Base-by-base conservation (phyloP, 2,888 invertebrate genomes). In the Drosophila imparisetae region DNA sequence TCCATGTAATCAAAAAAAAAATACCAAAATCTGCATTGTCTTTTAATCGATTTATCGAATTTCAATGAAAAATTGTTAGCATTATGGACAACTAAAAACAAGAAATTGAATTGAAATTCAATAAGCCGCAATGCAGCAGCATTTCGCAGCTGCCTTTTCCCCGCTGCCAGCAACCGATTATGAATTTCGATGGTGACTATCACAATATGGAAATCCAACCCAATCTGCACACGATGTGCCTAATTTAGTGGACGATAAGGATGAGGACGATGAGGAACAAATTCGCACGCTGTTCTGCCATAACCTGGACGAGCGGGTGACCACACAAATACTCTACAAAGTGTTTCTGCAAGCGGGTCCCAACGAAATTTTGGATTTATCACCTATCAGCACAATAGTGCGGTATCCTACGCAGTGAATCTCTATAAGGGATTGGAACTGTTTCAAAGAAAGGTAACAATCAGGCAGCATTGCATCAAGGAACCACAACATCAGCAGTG, bases 291-390 rank as follows among this genome's bases (percentile, higher is more conserved):
- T 97, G 53, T 98, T 95, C 94, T 96, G 96, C 91, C 97, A 96
- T n/a, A 97, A 97, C 94, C 92, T 98, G 75, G 94, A 95, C 30
- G 96, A 96, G 30, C 95, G 95, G 92, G 95, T 96, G 1, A 96
- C 96, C 0, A 97, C 98, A 91, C 97, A 97, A 84, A 84, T 97
- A 50, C 93, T 98, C 0, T 97, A 96, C 86, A 98, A 98, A 92
- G 93, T 98, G 52, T 98, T 98, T 93, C 91, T 97, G 52, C 84
- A 93, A 83, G 92, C 92, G 18, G 98, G 97, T 6, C 98, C 98
- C 95, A 94, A 78, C 95, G 95, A 79, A 94, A 93, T 74, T 98
- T 95, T 92, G 97, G 95, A 3, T 98, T 98, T 89, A 93, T 98
- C 36, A 96, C 95, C 1, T 97, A 95, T 89, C 95, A 95, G 84